A percentile compares a stretch with the other conserved stretches of the same genome.
Conservation (phyloP, 2,888 invertebrate species). For the Tetanocera ferruginea region DNA sequence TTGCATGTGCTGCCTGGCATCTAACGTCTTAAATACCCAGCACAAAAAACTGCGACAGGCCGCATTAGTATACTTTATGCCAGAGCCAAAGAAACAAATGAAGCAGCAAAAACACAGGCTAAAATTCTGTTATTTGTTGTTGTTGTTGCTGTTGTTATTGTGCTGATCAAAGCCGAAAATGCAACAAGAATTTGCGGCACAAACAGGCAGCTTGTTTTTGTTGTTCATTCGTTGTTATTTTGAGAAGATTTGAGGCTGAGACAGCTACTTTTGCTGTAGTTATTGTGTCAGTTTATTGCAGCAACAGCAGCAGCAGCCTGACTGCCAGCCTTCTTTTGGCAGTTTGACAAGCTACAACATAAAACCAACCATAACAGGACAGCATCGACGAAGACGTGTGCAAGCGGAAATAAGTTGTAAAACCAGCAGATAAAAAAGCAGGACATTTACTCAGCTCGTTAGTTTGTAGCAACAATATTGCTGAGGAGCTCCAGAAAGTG, state of each 20-base stretch:
- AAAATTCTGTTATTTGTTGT: too few species aligned
- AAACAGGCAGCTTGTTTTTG: too few species aligned
- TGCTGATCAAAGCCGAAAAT: background rate
- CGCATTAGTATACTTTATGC: too few species aligned
- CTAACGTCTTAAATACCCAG: too few species aligned
- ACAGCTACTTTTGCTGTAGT: background rate
- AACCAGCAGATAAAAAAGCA: background rate
- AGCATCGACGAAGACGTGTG: background rate
- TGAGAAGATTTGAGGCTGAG: background rate
- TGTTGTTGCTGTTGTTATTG: background rate
- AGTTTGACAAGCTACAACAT: background rate
- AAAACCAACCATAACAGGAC: background rate
- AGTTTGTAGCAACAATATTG: background rate
- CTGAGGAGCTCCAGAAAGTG: background rate
- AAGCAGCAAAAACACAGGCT: too few species aligned
- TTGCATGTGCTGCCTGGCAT: too few species aligned
- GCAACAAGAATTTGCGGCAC: background rate
- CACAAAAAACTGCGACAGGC: too few species aligned
- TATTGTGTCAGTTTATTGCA: constrained; percentile 3
- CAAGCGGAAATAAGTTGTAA: constrained; percentile 6
- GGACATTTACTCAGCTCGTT: constrained; percentile 3
- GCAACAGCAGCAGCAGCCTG: background rate
- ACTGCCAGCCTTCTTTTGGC: background rate
- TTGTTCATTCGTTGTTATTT: background rate
- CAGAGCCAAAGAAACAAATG: too few species aligned